Conservation (phyloP, 2,113 vertebrate species). For the Anthoscopus minutus region DNA sequence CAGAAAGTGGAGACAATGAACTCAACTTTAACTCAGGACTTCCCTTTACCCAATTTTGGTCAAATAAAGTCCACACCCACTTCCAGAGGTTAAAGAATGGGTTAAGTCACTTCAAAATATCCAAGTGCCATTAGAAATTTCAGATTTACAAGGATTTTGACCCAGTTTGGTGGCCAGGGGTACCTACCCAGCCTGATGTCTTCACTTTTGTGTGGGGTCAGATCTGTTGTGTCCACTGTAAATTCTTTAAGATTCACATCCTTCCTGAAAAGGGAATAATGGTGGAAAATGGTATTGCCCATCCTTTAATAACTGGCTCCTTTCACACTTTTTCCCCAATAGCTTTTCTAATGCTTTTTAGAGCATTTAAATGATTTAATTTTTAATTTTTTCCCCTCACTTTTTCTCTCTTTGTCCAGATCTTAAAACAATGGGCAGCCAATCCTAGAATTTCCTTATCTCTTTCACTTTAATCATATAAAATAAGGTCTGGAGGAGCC, state of each 20-base stretch:
- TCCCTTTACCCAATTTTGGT: background rate
- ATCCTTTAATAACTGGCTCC: background rate
- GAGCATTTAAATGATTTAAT: background rate
- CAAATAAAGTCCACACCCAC: background rate
- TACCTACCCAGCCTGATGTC: slow-evolving; percentile 80
- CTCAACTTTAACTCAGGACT: background rate
- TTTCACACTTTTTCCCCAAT: background rate
- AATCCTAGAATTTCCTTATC: background rate
- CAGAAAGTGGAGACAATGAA: background rate
- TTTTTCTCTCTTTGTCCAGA: background rate
- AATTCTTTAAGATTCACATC: slow-evolving; percentile 76
- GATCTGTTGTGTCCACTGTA: slow-evolving; percentile 71
- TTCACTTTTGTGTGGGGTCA: slow-evolving; percentile 68
- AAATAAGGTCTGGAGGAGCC: background rate
- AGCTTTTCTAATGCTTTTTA: background rate
- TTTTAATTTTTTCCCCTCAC: background rate
- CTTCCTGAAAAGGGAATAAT: slow-evolving; percentile 65
- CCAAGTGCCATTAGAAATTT: background rate
- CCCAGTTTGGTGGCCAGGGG: background rate
- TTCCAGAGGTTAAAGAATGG: background rate
- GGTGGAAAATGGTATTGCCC: background rate
- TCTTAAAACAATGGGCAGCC: background rate
- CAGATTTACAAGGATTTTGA: background rate
- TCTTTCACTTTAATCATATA: background rate
- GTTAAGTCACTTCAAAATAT: background rate